Evolutionary conservation across 2,888 invertebrate genomes (phyloP).

Genomic region (Eristalis tenax): DNA sequence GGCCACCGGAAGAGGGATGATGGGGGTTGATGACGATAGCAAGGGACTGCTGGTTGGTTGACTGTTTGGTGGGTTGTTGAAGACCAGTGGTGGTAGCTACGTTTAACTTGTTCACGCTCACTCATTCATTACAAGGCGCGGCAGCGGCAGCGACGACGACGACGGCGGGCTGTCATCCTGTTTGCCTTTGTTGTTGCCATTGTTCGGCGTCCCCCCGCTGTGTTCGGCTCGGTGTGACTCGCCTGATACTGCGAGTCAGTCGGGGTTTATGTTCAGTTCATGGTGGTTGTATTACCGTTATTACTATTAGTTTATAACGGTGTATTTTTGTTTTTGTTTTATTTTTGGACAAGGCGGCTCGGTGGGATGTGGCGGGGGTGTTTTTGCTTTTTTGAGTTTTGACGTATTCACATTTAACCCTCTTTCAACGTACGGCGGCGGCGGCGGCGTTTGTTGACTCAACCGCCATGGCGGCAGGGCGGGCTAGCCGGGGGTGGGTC

Average conservation of each 20-base stretch:
- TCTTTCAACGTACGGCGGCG: constrained; percentile 13
- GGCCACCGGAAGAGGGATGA: constrained; percentile 66
- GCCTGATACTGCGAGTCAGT: neutral
- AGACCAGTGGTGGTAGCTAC: constrained; percentile 32
- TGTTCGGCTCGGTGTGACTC: constrained; percentile 7
- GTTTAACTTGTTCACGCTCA: constrained; percentile 65
- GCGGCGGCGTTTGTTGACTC: constrained; percentile 38
- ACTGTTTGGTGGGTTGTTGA: neutral
- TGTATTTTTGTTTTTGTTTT: constrained; percentile 34
- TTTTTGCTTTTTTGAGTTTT: constrained; percentile 55
- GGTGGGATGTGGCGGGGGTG: neutral
- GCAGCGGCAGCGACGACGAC: constrained; percentile 4
- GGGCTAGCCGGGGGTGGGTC: neutral
- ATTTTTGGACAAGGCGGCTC: constrained; percentile 13
- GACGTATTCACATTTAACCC: constrained; percentile 68
- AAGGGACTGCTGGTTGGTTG: constrained; percentile 29
- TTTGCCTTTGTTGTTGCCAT: constrained; percentile 45
- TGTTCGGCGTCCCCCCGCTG: constrained; percentile 25
- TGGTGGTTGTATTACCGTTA: constrained; percentile 68
- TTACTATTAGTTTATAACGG: constrained; percentile 68
- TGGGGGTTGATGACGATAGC: constrained; percentile 68
- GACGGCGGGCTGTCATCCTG: constrained; percentile 35
- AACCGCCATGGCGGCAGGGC: constrained; percentile 11
- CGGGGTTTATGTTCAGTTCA: constrained; percentile 42
- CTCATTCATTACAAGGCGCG: constrained; percentile 55